Evolutionary conservation across 2,113 vertebrate genomes (phyloP), one percentile per base, ranked within the genome.

Genomic region (Urocolius indicus): DNA sequence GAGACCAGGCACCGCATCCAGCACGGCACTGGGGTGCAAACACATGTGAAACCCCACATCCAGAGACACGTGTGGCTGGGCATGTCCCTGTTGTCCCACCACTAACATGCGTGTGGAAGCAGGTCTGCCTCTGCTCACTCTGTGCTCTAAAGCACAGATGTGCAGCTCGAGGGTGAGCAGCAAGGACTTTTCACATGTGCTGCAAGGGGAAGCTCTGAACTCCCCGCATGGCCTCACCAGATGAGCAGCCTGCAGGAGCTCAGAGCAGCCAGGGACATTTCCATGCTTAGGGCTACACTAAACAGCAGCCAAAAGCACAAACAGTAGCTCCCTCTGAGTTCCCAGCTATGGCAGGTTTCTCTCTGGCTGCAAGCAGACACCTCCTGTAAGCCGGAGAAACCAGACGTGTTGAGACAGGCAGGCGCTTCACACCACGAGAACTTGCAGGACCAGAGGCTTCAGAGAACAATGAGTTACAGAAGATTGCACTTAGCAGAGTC

Each of bases 381-480:
- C 73, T 93, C 75, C 79, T 41, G 62, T 41, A 65, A 69, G 87
- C 87, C 79, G 76, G 81, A 95, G 93, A 94, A 92, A 87, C 84
- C 54, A 0, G 0, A n/a, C 94, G 0, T 89, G 94, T 93, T 63
- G 45, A 73, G 94, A 76, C 95, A 95, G 71, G 95, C 95, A 95
- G 71, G 95, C 10, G 0, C 71, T 62, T 84, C 87, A 78, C 65
- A 58, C 93, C 36, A 0, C n/a, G 0, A 57, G 66, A 89, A 81
- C 84, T 87, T 1, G 1, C 62, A 68, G 77, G 54, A 79, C 81
- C 67, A 62, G 90, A 94, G 66, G 24, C 87, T 92, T 73, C 51
- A 76, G 93, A 75, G 87, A 95, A 93, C 78, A 94, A 74, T 78
- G 77, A 69, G 69, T 54, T 94, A 86, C 66, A 88, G 76, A 52